Base-by-base conservation (phyloP, 2,113 vertebrate species). In the Alosa alosa region DNA sequence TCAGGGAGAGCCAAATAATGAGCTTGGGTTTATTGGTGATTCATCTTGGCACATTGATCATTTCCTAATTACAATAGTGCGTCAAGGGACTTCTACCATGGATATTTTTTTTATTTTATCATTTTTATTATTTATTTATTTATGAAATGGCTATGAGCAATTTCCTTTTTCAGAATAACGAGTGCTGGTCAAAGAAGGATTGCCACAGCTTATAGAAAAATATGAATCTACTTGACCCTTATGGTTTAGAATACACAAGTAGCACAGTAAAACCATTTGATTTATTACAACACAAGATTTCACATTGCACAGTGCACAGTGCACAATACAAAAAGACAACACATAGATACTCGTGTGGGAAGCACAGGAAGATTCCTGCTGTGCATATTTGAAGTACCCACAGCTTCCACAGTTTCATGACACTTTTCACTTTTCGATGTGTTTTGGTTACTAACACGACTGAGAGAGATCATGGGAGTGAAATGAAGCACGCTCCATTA, bases 31-130 rank as follows among this genome's bases (percentile, higher is more conserved):
- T 88, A 89, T 91, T 89, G 88, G 89, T 89, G 88, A 88, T 92
- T 90, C 85, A 72, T 91, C 86, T 89, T 81, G 83, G 57, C 44
- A 87, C 90, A 92, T 86, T 92, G 90, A 94, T 93, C 90, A 91
- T 89, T 92, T 90, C 49, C 87, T 92, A 92, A 93, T 93, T 90
- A 93, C 89, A 93, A 85, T 64, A 41, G 39, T 17, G 31, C 31
- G 13, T 36, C 31, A 5, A 36, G 31, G 72, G 72, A 78, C 11
- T 36, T 78, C 72, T 78, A 10, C 25, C 72, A 31, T 72, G 25
- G 64, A 36, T 78, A 31, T 8, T 78, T 78, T 78, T 78, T 13
- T 78, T 78, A 41, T 78, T 78, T 75, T 4, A 44, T 44, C 41
- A 44, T 44, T 44, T 1, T 44, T 44, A 44, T 44, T 44, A 44